Evolutionary conservation across 2,888 invertebrate genomes (phyloP).

Genomic region (Andrena camellia): DNA sequence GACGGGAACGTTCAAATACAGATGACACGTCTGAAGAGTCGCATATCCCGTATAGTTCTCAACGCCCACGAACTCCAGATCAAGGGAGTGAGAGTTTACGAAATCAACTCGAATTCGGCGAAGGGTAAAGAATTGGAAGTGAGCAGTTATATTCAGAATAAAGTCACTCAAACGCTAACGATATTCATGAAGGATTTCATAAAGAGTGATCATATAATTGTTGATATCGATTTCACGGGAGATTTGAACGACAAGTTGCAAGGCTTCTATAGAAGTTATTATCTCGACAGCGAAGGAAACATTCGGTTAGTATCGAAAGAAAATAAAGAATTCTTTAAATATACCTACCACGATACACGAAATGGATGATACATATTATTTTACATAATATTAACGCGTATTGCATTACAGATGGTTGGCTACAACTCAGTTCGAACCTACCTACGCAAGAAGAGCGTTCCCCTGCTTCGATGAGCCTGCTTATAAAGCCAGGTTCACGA

Average conservation of each 20-base stretch:
- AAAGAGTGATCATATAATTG: slow-evolving; percentile 79
- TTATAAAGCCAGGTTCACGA: slow-evolving; percentile 76
- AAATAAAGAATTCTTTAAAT: not conserved
- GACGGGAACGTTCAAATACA: slow-evolving; percentile 85
- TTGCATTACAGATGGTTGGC: slow-evolving; percentile 85
- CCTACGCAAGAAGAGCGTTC: slow-evolving; percentile 90
- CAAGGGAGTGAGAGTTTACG: slow-evolving; percentile 36
- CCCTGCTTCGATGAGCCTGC: slow-evolving; percentile 91
- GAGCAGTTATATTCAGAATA: slow-evolving; percentile 39
- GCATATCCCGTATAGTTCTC: slow-evolving; percentile 84
- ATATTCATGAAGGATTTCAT: slow-evolving; percentile 84
- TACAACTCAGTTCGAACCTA: slow-evolving; percentile 90
- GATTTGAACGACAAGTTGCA: slow-evolving; percentile 87
- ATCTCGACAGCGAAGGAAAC: slow-evolving; percentile 79
- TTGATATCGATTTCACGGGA: slow-evolving; percentile 86
- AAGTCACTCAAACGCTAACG: slow-evolving; percentile 86
- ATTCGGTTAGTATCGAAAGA: slow-evolving; percentile 85
- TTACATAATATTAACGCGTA: too few relatives aligned
- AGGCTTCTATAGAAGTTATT: slow-evolving; percentile 89
- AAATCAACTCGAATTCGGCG: not conserved
- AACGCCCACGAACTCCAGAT: slow-evolving; percentile 86
- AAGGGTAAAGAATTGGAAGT: slow-evolving; percentile 11
- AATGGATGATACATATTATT: too few relatives aligned
- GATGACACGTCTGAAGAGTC: slow-evolving; percentile 75
- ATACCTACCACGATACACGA: too few relatives aligned